Evolutionary conservation across 2,888 invertebrate genomes (phyloP), one percentile per base, ranked within the genome.

Genomic region (Sphecodes monilicornis): DNA sequence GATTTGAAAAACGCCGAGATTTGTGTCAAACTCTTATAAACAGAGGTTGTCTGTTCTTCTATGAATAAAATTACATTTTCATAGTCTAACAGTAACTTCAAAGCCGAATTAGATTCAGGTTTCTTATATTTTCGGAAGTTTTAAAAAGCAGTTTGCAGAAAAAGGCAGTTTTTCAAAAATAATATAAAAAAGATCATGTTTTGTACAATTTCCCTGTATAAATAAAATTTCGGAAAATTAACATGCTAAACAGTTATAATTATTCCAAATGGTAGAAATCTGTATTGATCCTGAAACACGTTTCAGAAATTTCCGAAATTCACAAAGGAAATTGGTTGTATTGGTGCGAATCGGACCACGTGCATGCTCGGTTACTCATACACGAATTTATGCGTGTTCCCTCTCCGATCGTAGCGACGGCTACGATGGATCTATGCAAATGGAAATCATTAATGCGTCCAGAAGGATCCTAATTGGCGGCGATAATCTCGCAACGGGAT

Each of bases 381-480:
- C 84, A 72, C 71, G 70, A 70, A 75, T 77, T 80, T 76, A 85
- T 78, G 83, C 78, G 68, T 73, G 70, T 73, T 86, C 86, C 85
- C 86, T 76, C 74, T 79, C 78, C 87, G 91, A 92, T 89, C 89
- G 84, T 84, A 60, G 69, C 85, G 78, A 26, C 71, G 89, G 91
- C 91, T 82, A 84, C 91, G 94, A 93, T 93, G 86, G 87, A 94
- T 94, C 94, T 94, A 94, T 94, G 94, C 92, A 93, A 94, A 94
- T 94, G 90, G 86, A 88, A 91, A 91, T 93, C 93, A 87, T 93
- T 92, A 92, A 93, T 93, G 92, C 93, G 92, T 91, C 92, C 92
- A 91, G 89, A 87, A 89, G 89, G 90, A 91, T 89, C 85, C 88
- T 90, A 92, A 93, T 93, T 92, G 90, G n/a, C 50, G 82, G 74